Conservation (phyloP, 2,888 invertebrate genomes). For the Xylota segnis region DNA sequence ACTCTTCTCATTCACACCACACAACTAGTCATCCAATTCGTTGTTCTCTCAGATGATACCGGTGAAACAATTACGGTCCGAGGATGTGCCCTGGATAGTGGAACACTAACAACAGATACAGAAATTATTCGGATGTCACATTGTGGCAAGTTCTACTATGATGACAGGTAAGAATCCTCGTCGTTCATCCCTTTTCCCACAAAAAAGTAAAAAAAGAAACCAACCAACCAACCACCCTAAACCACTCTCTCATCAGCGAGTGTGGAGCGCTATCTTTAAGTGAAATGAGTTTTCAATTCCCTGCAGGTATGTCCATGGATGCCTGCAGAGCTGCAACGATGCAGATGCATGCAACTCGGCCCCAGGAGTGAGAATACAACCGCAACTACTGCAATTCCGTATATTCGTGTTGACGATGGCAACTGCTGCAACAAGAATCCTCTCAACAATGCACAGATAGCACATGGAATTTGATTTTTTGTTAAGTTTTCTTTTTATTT, state of each 20-base stretch:
- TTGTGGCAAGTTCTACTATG: constrained; percentile 96
- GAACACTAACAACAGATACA: constrained; percentile 97
- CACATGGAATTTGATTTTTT: constrained; percentile 58
- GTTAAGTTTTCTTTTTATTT: constrained; percentile 38
- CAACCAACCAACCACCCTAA: background rate
- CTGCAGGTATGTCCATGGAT: constrained; percentile 93
- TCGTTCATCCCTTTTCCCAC: constrained; percentile 4
- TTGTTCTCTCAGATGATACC: constrained; percentile 88
- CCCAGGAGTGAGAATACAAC: constrained; percentile 65
- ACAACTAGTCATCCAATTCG: constrained; percentile 15
- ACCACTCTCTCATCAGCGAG: background rate
- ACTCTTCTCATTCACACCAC: constrained; percentile 75
- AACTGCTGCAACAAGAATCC: constrained; percentile 50
- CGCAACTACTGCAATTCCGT: constrained; percentile 65
- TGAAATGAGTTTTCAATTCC: constrained; percentile 65
- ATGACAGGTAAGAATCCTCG: constrained; percentile 88
- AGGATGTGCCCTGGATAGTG: constrained; percentile 97
- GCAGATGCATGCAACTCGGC: constrained; percentile 94
- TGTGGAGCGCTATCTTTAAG: constrained; percentile 45
- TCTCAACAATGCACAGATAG: constrained; percentile 71
- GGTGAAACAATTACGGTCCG: constrained; percentile 94
- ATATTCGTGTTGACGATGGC: constrained; percentile 64
- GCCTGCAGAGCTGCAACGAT: constrained; percentile 97
- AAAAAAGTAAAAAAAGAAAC: background rate
- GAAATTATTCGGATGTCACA: constrained; percentile 99